Evolutionary conservation across 2,113 vertebrate genomes (phyloP), one percentile per base, ranked within the genome.

Genomic region (Bufo bufo): DNA sequence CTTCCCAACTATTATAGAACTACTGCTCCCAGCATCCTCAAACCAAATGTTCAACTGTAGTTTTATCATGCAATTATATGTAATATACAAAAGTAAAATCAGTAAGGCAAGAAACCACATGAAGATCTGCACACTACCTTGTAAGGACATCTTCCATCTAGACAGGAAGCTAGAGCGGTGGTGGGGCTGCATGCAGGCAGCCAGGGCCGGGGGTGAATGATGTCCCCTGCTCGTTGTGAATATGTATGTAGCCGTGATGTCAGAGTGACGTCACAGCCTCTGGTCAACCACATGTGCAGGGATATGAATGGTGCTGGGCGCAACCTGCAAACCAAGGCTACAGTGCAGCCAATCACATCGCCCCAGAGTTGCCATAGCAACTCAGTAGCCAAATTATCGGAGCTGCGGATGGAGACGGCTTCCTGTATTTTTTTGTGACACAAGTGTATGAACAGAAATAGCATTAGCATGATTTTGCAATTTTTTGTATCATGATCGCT

Each of bases 81-180:
- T 19, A 1, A 77, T 0, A 71, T 71, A 33, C 4, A 71, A 14
- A 20, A 77, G 49, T 11, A 12, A 19, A n/a, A 12, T 52, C 3
- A n/a, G 17, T 33, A 49, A 65, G 33, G 47, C 13, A 9, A 45
- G 56, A 13, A 47, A 43, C 7, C 11, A 5, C 45, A 23, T 2
- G 4, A 86, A 23, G 33, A 66, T 49, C 11, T 2, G 43, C 47
- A 66, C 8, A 77, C 49, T 92, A 95, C 95, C 94, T 92, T 91
- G 90, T 91, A 49, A 96, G 91, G 87, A 93, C 92, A 79, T 47
- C 82, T 66, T 90, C 69, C 87, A 90, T 84, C 72, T 49, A 10
- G 10, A 13, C 5, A n/a, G 33, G 14, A 7, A 9, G 2, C 78
- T 11, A 14, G 54, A 43, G 13, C 56, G 33, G 56, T 20, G 58